Evolutionary conservation across 2,113 vertebrate species (phyloP), one percentile per base, ranked within the genome.

Genomic region (Scomber colias): DNA sequence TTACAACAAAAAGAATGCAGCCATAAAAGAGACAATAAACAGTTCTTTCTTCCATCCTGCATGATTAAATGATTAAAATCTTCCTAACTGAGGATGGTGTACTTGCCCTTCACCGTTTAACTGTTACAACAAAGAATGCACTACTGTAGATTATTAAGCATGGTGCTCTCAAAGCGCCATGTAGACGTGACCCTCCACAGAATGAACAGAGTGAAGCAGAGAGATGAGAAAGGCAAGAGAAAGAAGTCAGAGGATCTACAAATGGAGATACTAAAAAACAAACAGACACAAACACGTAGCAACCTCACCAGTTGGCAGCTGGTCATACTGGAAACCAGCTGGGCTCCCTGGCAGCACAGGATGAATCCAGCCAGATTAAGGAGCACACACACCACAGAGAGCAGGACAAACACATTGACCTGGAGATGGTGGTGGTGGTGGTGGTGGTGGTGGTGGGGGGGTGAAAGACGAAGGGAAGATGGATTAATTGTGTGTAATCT

Each of bases 321-420:
- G 85, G 92, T 91, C 80, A 95, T 92, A n/a, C 94, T 91, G 92
- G 96, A 95, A 49, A 97, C 94, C 92, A 97, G 95, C 51, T 95
- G 95, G 77, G 96, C 84, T 50, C 96, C 95, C 92, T 97, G 95
- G 87, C 93, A 96, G 92, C 95, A 96, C 3, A 97, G 86, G 84
- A 97, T 93, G 90, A 97, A 96, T 77, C 95, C 96, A 35, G 95
- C 90, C 77, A 97, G 84, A 72, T 95, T 97, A 62, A 98, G 92
- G 62, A 97, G 94, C 77, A 97, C 94, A 80, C 95, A 96, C 27
- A 96, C 90, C 86, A 97, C 59, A 6, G 96, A 97, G 51, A 97
- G 94, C 80, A 97, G 83, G 79, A 97, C 90, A 50, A 97, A 97
- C 1, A 98, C 90, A 64, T 97, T 97, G 56, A 95, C 95, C 97